Evolutionary conservation across 2,888 invertebrate species (phyloP).

Genomic region (Andrena trimmerana): DNA sequence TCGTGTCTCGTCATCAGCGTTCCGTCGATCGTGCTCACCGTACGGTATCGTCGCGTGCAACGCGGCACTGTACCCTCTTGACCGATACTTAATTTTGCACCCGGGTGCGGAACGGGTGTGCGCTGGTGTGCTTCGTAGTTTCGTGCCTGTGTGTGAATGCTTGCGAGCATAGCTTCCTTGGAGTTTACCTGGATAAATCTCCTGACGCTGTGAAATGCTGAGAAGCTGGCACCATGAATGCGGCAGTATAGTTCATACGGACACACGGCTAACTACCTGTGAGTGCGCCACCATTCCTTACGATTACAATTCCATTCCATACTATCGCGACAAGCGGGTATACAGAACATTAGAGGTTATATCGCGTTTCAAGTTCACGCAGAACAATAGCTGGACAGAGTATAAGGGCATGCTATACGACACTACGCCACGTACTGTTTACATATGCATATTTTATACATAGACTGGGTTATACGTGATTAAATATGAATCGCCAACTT

Average conservation of each 20-base stretch:
- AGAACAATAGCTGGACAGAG: slow-evolving; percentile 11
- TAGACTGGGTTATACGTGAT: not conserved
- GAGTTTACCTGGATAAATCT: slow-evolving; percentile 67
- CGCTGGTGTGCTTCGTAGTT: slow-evolving; percentile 29
- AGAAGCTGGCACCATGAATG: slow-evolving; percentile 78
- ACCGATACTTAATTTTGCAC: slow-evolving; percentile 13
- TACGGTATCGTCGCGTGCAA: slow-evolving; percentile 11
- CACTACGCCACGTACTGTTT: not conserved
- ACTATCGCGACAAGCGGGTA: not conserved
- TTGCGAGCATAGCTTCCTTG: slow-evolving; percentile 59
- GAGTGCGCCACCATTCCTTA: slow-evolving; percentile 59
- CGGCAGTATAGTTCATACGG: slow-evolving; percentile 75
- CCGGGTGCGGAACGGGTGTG: slow-evolving; percentile 39
- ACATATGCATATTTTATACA: not conserved
- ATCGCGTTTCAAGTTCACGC: slow-evolving; percentile 56
- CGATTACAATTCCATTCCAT: not conserved
- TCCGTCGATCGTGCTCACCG: not conserved
- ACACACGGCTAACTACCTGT: slow-evolving; percentile 75
- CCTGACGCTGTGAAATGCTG: slow-evolving; percentile 81
- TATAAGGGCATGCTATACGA: not conserved
- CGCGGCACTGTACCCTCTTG: not conserved
- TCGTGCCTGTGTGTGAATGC: slow-evolving; percentile 45
- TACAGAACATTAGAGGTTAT: slow-evolving; percentile 56
- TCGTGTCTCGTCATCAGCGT: not conserved
- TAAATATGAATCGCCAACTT: not conserved